Base-by-base conservation (phyloP, 2,113 vertebrate genomes). In the Copsychus sechellarum region DNA sequence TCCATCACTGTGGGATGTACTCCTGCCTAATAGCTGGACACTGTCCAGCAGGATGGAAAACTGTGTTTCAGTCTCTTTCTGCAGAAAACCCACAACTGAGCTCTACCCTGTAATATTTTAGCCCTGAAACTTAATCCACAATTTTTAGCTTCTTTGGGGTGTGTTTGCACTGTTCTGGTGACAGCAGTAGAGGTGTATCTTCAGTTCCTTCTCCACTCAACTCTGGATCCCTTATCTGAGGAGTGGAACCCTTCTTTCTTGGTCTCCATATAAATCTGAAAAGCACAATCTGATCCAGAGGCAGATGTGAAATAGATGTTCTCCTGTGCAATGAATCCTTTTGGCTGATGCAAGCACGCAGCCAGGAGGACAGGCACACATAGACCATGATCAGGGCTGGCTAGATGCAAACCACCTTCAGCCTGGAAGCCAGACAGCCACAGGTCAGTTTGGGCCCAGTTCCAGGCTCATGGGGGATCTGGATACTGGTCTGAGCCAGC, bases 391-490 rank as follows among this genome's bases (percentile, higher is more conserved):
- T 36, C 9, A 3, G 29, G 20, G 33, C n/a, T 73, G 67, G n/a
- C 26, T 53, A 43, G 31, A 43, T 28, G 25, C 31, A 65, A 65
- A 23, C 25, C n/a, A 54, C 8, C 14, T 81, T 57, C 71, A 86
- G 19, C 36, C 76, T 50, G 38, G 54, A 9, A 86, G 31, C 28
- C 79, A 65, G 36, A 40, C 1, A 89, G 58, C 36, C 64, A 73
- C 0, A 1, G 14, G 33, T 14, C 40, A 42, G 24, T 40, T 69
- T 1, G 0, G 45, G 31, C 16, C n/a, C 53, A 60, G 19, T 31
- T 86, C 64, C 76, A 88, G 76, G n/a, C 28, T 81, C 25, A 4
- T 1, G 24, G 40, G 24, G 25, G 14, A 73, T 48, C 80, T 81
- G 76, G 48, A 31, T 1, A 2, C 20, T 70, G 19, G 0, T n/a